Conservation (phyloP, 1,140 invertebrate genomes). For the Drosophila gunungcola region DNA sequence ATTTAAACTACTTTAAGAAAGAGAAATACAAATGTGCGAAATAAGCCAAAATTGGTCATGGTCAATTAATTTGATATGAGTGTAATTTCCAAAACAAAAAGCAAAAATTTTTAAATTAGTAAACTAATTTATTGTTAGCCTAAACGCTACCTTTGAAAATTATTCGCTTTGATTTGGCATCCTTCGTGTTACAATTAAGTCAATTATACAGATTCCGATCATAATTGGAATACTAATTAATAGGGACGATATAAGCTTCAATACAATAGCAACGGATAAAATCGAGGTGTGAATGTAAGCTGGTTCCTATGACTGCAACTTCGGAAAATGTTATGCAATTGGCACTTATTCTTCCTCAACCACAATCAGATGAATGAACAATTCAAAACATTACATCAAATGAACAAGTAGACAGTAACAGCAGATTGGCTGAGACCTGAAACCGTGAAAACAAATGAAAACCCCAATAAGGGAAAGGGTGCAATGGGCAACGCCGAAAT, state of each 20-base stretch:
- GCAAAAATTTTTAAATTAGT: conserved; percentile 3
- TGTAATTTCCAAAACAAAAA: conserved; percentile 34
- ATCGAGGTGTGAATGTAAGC: conserved; percentile 15
- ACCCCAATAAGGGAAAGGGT: not conserved
- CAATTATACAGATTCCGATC: conserved; percentile 14
- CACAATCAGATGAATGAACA: conserved; percentile 15
- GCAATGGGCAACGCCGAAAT: not conserved
- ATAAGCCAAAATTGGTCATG: conserved; percentile 21
- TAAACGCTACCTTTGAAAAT: conserved; percentile 6
- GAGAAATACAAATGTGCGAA: conserved; percentile 19
- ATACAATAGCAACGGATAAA: conserved; percentile 7
- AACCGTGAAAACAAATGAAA: conserved; percentile 38
- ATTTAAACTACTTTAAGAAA: conserved; percentile 4
- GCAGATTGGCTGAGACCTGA: conserved; percentile 46
- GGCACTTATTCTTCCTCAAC: conserved; percentile 18
- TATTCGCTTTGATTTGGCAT: not conserved
- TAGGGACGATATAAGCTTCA: not conserved
- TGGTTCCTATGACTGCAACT: conserved; percentile 51
- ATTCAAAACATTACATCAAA: conserved; percentile 25
- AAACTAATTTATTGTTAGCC: conserved; percentile 8
- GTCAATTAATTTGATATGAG: conserved; percentile 38
- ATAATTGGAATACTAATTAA: conserved; percentile 14
- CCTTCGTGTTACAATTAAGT: not conserved
- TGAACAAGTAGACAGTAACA: conserved; percentile 38
- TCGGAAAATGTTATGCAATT: conserved; percentile 51